A percentile compares a stretch with the other conserved stretches of the same genome.
These are phyloP conservation scores for Platyrinchus mystaceus DNA, from an alignment of 2,797 vertebrate genomes.

Conservation along the genomic window DNA sequence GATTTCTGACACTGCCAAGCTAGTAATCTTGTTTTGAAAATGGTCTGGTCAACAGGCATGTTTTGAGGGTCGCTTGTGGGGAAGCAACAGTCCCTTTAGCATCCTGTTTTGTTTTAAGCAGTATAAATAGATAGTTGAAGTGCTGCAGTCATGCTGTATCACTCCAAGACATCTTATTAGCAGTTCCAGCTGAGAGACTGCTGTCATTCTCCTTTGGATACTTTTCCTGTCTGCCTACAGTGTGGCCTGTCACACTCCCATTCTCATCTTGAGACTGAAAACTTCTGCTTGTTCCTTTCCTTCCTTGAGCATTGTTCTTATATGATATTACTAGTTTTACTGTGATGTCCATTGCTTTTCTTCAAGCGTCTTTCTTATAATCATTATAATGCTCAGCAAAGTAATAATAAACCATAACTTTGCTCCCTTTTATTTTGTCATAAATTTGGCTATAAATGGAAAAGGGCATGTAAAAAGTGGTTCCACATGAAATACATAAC, in stretches of 20 bases:
- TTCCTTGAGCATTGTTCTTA: fast-evolving
- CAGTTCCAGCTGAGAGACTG: background rate
- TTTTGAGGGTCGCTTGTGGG: background rate
- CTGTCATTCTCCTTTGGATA: background rate
- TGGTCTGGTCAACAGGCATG: background rate
- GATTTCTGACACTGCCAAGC: background rate
- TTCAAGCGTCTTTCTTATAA: background rate
- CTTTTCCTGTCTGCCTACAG: background rate
- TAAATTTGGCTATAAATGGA: background rate
- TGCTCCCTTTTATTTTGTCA: background rate
- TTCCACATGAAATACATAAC: background rate
- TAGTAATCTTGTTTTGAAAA: background rate
- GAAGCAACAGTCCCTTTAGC: background rate
- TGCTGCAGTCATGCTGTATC: background rate
- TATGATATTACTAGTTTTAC: background rate
- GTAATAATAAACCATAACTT: background rate
- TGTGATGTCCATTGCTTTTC: background rate
- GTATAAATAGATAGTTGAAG: background rate
- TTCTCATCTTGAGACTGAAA: background rate
- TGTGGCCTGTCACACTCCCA: background rate
- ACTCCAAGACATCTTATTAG: background rate
- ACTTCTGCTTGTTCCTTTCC: background rate
- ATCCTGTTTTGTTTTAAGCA: background rate
- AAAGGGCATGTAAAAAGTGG: background rate
- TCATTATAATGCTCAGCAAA: background rate